Percentiles rank a stretch among this genome's conserved stretches.
Conservation (phyloP, 2,797 vertebrate species). For the Rhincodon typus region DNA sequence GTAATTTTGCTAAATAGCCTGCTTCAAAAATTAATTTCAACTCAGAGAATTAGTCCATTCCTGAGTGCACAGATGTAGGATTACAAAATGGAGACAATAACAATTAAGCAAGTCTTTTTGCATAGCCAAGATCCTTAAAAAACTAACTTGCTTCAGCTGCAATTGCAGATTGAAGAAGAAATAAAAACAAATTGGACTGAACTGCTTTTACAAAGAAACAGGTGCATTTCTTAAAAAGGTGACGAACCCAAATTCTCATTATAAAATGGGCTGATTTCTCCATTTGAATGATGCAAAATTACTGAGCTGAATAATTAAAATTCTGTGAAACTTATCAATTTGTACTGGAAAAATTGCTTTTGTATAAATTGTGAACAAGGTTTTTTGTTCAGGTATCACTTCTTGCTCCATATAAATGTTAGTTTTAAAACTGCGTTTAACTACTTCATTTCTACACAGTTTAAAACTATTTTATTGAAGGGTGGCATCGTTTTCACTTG, state of each 20-base stretch:
- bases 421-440: not conserved
- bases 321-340: not conserved
- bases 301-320: not conserved
- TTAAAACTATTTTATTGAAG: not conserved
- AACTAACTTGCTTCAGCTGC: slow-evolving; percentile 27
- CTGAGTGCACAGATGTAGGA: not conserved
- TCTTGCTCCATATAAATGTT: no score
- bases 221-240: not conserved
- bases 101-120: not conserved
- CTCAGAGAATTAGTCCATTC: slow-evolving; percentile 18
- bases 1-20: slow-evolving; percentile 64
- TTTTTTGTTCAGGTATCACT: slow-evolving; percentile 6
- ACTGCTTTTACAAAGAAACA: slow-evolving; percentile 26
- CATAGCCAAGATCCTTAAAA: not conserved
- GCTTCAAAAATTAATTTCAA: slow-evolving; percentile 45
- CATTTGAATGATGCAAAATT: not conserved
- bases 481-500: not conserved
- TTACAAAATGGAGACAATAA: slow-evolving; percentile 11
- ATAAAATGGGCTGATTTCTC: not conserved
- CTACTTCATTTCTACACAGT: not conserved
- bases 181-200: slow-evolving; percentile 16
- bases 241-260: not conserved
- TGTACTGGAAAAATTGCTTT: not conserved
- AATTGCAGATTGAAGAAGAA: slow-evolving; percentile 17
- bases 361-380: not conserved